phyloP scores from a whole-genome alignment of 2,888 invertebrate genomes.

The Timema cristinae region DNA sequence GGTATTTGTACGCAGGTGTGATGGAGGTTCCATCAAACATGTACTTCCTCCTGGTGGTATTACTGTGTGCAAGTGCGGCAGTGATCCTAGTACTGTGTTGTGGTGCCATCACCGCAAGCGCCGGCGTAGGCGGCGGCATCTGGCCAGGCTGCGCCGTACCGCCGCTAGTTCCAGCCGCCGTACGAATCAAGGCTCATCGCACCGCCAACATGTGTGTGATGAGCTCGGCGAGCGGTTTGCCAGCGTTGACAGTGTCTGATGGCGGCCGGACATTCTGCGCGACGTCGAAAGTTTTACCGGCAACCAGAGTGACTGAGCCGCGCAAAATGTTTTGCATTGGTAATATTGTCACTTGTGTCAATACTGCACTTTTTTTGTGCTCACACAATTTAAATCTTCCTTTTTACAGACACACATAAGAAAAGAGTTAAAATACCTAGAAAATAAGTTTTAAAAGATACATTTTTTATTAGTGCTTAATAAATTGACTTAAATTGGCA shows the following conservation, averaged over 20 bases:
- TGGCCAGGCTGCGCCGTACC: slow-evolving; percentile 43
- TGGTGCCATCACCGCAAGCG: slow-evolving; percentile 55
- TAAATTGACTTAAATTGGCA: too few relatives aligned
- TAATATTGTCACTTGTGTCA: too few relatives aligned
- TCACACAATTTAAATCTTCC: too few relatives aligned
- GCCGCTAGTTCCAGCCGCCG: slow-evolving; percentile 44
- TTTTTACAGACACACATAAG: too few relatives aligned
- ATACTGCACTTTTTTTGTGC: too few relatives aligned
- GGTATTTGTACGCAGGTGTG: slow-evolving; percentile 42
- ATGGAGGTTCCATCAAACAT: slow-evolving; percentile 54
- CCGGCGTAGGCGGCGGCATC: slow-evolving; percentile 45
- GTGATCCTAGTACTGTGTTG: slow-evolving; percentile 49
- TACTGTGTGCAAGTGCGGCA: slow-evolving; percentile 48
- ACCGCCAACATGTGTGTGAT: slow-evolving; percentile 52
- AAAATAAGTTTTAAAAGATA: too few relatives aligned
- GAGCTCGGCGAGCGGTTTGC: slow-evolving; percentile 55
- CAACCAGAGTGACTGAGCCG: too few relatives aligned
- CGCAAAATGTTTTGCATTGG: too few relatives aligned
- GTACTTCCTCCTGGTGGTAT: slow-evolving; percentile 51
- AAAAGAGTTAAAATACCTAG: too few relatives aligned
- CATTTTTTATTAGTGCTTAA: too few relatives aligned
- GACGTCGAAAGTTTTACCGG: background rate
- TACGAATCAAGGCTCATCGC: slow-evolving; percentile 41
- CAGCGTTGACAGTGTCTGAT: slow-evolving; percentile 55
- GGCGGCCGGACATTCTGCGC: slow-evolving; percentile 15